Conservation (phyloP, 2,888 invertebrate species). For the Callinectes sapidus region DNA sequence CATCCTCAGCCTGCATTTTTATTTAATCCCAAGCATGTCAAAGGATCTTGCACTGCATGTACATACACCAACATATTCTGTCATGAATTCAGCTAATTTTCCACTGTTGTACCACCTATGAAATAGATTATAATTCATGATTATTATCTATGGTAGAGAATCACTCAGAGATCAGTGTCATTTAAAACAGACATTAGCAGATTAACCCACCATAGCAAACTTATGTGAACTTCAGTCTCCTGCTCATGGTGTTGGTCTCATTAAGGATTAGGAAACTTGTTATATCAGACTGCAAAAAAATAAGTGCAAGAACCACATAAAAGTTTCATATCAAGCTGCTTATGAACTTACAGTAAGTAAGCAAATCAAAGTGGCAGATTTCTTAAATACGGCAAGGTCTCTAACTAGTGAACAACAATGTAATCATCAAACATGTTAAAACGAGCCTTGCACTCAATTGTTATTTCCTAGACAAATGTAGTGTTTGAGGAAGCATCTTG, state of each 20-base stretch:
- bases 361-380: neutral
- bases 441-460: neutral
- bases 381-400: neutral
- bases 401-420: neutral
- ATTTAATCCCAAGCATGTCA: neutral
- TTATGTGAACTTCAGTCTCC: constrained; percentile 18
- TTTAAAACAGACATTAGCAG: neutral
- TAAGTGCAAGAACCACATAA: constrained; percentile 7
- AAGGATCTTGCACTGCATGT: neutral
- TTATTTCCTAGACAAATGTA: neutral
- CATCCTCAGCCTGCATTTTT: neutral
- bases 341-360: neutral
- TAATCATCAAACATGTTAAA: neutral
- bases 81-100: neutral
- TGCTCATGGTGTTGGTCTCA: constrained; percentile 7
- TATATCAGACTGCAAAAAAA: constrained; percentile 26
- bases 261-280: constrained; percentile 22
- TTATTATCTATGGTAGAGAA: neutral
- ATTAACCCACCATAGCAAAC: neutral
- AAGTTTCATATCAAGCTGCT: neutral
- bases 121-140: constrained; percentile 17
- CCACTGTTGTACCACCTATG: neutral
- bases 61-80: neutral
- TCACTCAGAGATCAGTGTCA: neutral
- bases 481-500: neutral